Evolutionary conservation across 2,113 vertebrate species (phyloP), one percentile per base, ranked within the genome.

Genomic region (Platichthys flesus): DNA sequence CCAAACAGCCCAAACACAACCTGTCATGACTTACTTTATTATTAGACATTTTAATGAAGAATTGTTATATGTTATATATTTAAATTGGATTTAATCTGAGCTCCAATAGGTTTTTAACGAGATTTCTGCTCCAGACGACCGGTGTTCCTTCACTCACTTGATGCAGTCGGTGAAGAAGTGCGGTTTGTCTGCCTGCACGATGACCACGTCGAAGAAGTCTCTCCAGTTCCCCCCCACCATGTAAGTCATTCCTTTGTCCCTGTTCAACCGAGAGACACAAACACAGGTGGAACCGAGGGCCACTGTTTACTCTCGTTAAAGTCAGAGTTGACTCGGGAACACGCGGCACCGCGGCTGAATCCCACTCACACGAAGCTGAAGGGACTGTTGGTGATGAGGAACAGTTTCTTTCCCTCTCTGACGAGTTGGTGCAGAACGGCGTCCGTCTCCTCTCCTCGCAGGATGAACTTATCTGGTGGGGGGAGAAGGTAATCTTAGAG

Each of bases 331-430:
- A 37, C 9, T 37, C 35, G 35, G 35, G 35, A 9, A 52, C 51
- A 52, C 51, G 13, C 1, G 16, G 8, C 31, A 9, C 40, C 3
- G n/a, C 52, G 3, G 47, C 16, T 51, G 21, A 21, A 3, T 21
- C 3, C 13, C 51, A 93, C 95, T 95, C 80, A 96, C 96, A 96
- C 95, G 83, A 96, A 96, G 89, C 95, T 95, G 86, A 95, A 96
- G 47, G 96, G 96, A 70, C 96, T 96, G 91, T 96, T 96, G 64
- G 96, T 96, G 75, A 96, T 96, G 78, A 96, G 95, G 78, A 96
- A 96, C 7, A 96, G 94, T 57, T 96, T 96, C 82, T 96, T 96
- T 52, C 94, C 94, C 0, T 89, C 74, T 49, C 77, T 92, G 79
- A 89, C 95, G 65, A 96, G 55, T 26, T 84, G 92, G n/a, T 96